Conservation (phyloP, 2,797 vertebrate genomes). For the Onychomys leucogaster region DNA sequence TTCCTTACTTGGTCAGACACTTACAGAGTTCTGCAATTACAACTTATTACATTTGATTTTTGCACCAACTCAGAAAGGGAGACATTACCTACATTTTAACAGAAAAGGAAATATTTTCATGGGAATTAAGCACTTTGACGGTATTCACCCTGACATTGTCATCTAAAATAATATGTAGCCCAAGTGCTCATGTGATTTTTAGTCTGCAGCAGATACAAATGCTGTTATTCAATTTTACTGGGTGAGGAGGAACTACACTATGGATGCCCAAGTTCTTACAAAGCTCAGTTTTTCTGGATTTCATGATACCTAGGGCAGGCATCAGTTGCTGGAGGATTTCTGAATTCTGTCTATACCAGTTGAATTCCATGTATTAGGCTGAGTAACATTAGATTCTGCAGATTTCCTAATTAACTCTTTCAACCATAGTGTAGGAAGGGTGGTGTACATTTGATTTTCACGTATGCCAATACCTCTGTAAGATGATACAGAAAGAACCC, state of each 20-base stretch:
- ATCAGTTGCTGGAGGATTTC: not conserved
- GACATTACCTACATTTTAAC: not conserved
- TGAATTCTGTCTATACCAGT: not conserved
- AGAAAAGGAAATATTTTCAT: not conserved
- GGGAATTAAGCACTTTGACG: conserved; percentile 13
- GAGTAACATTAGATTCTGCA: not conserved
- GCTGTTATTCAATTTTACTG: conserved; percentile 7
- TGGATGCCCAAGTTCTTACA: not conserved
- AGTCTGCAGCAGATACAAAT: not conserved
- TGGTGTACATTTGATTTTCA: not conserved
- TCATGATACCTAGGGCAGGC: not conserved
- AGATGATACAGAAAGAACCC: conserved; percentile 3
- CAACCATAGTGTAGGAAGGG: not conserved
- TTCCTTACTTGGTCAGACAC: not conserved
- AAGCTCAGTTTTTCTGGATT: not conserved
- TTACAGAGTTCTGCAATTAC: not conserved
- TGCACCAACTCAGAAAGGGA: not conserved
- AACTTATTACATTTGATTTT: not conserved
- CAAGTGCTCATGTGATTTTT: not conserved
- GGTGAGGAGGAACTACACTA: not conserved
- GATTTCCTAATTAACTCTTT: not conserved
- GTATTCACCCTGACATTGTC: not conserved
- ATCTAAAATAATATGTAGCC: conserved; percentile 3
- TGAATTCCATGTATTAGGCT: not conserved
- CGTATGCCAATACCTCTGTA: not conserved